Conservation (phyloP, 1,140 invertebrate genomes). For the Spodoptera litura region DNA sequence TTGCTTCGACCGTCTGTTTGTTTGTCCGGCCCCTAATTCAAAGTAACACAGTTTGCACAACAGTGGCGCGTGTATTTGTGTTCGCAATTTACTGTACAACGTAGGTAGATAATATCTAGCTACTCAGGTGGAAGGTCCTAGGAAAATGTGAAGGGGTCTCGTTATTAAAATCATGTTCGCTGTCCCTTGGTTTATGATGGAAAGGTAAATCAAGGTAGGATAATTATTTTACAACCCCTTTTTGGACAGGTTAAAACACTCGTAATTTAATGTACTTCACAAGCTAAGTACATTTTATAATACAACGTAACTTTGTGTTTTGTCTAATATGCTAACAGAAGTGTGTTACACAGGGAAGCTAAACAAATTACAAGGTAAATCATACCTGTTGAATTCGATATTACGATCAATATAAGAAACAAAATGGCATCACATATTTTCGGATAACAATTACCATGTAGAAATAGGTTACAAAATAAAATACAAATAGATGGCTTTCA, state of each 20-base stretch:
- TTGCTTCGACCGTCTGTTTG: conserved; percentile 58
- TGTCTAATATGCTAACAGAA: too few relatives aligned
- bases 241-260: background rate
- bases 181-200: conserved; percentile 11
- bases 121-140: conserved; percentile 37
- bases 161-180: conserved; percentile 10
- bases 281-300: too few relatives aligned
- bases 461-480: too few relatives aligned
- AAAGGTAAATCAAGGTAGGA: background rate
- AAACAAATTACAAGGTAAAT: too few relatives aligned
- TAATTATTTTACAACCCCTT: conserved; percentile 3
- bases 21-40: conserved; percentile 65
- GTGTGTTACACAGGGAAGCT: too few relatives aligned
- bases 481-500: background rate
- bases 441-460: background rate
- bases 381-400: too few relatives aligned
- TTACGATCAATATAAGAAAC: too few relatives aligned
- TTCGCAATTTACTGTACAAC: conserved; percentile 59
- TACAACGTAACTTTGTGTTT: too few relatives aligned
- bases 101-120: conserved; percentile 43
- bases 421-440: too few relatives aligned
- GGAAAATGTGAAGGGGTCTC: conserved; percentile 21
- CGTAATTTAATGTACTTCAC: too few relatives aligned
- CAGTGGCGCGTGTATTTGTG: conserved; percentile 59
- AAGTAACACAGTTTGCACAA: conserved; percentile 67